Evolutionary conservation across 1,140 invertebrate species (phyloP).

Genomic region (Drosophila obscura): DNA sequence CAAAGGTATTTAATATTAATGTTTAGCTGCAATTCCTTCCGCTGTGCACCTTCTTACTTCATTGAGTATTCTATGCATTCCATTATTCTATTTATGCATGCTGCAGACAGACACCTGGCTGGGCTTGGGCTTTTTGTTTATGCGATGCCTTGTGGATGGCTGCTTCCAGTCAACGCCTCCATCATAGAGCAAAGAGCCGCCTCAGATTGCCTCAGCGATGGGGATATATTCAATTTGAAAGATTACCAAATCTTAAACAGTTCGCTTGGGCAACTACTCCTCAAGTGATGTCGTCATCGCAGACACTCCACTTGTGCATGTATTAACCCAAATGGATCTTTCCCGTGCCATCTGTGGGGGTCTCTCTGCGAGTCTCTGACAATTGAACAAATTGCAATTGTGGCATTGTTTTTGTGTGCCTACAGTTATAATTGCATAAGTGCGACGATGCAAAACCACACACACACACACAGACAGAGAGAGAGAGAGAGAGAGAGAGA

Average conservation of each 20-base stretch:
- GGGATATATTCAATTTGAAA: slow-evolving; percentile 33
- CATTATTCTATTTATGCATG: slow-evolving; percentile 36
- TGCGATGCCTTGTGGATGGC: slow-evolving; percentile 32
- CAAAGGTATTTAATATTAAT: no score
- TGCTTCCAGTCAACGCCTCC: slow-evolving; percentile 47
- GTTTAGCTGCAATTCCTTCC: neutral
- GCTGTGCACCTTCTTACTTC: neutral
- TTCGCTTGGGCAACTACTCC: slow-evolving; percentile 40
- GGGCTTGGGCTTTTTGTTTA: slow-evolving; percentile 26
- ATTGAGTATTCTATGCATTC: slow-evolving; percentile 39
- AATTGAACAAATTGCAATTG: slow-evolving; percentile 54
- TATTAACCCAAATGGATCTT: slow-evolving; percentile 37
- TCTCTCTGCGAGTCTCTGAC: slow-evolving; percentile 20
- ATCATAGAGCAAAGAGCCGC: neutral
- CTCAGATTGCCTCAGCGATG: slow-evolving; percentile 2
- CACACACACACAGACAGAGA: no score
- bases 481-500: neutral
- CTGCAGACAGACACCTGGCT: slow-evolving; percentile 41
- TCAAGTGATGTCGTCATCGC: slow-evolving; percentile 36
- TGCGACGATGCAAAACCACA: slow-evolving; percentile 47
- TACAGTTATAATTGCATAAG: slow-evolving; percentile 54
- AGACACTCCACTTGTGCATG: slow-evolving; percentile 48
- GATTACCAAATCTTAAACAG: slow-evolving; percentile 53
- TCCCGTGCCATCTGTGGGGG: slow-evolving; percentile 16
- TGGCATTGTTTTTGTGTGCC: slow-evolving; percentile 50